These are phyloP conservation scores for Scrobipalpa atriplicella DNA, from an alignment of 2,888 invertebrate species.

Conservation along the genomic window DNA sequence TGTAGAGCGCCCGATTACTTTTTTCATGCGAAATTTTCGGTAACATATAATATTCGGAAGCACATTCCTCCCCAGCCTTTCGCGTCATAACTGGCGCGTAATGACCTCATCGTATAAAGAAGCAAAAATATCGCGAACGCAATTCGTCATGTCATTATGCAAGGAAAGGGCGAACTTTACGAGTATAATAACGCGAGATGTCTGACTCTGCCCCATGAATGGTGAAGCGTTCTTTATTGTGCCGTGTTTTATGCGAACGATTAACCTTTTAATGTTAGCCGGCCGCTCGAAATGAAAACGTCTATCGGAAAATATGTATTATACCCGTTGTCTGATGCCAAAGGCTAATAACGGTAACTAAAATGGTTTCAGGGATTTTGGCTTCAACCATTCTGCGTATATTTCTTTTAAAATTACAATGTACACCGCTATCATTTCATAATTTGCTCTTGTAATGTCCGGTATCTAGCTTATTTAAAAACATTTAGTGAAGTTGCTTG, in stretches of 20 bases:
- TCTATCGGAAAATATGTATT: conserved; percentile 45
- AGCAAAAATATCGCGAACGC: conserved; percentile 79
- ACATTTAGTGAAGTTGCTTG: conserved; percentile 48
- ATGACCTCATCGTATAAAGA: conserved; percentile 76
- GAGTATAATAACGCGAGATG: conserved; percentile 81
- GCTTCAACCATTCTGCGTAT: not conserved
- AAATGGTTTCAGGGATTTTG: not conserved
- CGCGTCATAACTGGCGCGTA: conserved; percentile 66
- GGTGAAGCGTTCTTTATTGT: conserved; percentile 78
- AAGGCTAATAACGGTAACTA: not conserved
- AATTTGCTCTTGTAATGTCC: not conserved
- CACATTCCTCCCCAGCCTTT: conserved; percentile 52
- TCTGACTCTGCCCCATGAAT: conserved; percentile 77
- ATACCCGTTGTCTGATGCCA: conserved; percentile 17
- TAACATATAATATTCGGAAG: conserved; percentile 47
- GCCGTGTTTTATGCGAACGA: conserved; percentile 79
- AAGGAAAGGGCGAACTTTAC: conserved; percentile 81
- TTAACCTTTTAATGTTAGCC: conserved; percentile 79
- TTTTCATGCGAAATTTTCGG: conserved; percentile 36
- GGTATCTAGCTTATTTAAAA: conserved; percentile 29
- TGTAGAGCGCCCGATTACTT: conserved; percentile 38
- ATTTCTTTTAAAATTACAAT: not conserved
- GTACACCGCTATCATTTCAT: not conserved
- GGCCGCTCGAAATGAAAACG: conserved; percentile 62
- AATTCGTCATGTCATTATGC: conserved; percentile 83